Evolutionary conservation across 2,888 invertebrate species (phyloP), one percentile per base, ranked within the genome.

Genomic region (Epistrophe grossulariae): DNA sequence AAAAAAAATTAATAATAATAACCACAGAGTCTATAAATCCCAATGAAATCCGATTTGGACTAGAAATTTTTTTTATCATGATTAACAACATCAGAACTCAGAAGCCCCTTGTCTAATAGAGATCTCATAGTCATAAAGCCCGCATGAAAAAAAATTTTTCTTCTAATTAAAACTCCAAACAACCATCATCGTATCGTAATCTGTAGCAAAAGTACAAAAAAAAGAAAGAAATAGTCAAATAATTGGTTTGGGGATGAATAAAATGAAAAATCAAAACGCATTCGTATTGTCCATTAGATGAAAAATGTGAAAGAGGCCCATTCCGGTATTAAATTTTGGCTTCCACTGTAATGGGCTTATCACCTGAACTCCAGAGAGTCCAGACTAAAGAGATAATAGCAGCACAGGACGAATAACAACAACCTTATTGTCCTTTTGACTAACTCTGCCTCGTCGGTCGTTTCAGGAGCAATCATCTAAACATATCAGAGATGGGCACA

Each of bases 321-420:
- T 38, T 7, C 52, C 45, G 7, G 8, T 24, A 57, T 50, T 24
- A 19, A 31, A 38, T 17, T 52, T 28, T 60, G 79, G 48, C 57
- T 79, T 62, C 24, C 19, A 40, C n/a, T 68, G 57, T 73, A 78
- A 85, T 81, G 55, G 84, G 84, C 81, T 85, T 85, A 81, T 81
- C 84, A 85, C 81, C 73, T 85, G 77, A 60, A 76, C 57, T 28
- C 31, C 66, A 64, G n/a, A 48, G n/a, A 55, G 15, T 9, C 40
- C 66, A 60, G 59, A 62, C 40, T 0, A 24, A 19, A 19, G 19
- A 60, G 60, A 62, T 9, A 19, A 13, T 28, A 45, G 43, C 11
- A 50, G 60, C 35, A 43, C 13, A 43, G 40, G 17, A 60, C 38
- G 19, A 24, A 45, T 24, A 62, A 13, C 28, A 74, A 62, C 52